Conservation (phyloP, 2,888 invertebrate species). For the Argynnis bischoffii region DNA sequence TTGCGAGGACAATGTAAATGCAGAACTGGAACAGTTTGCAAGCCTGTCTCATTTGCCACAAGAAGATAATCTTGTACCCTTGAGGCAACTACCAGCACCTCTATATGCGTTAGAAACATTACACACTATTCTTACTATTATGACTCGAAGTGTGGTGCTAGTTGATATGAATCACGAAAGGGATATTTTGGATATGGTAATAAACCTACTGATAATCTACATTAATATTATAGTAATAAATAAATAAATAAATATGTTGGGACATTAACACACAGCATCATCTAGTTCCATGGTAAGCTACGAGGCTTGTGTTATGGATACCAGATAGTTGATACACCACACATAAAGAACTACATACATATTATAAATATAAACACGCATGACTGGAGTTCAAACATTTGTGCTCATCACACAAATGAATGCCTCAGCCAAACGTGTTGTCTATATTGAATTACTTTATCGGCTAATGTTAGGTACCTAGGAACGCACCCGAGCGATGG, state of each 20-base stretch:
- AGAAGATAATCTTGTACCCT: conserved; percentile 57
- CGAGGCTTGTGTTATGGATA: no score
- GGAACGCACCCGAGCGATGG: no score
- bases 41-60: conserved; percentile 42
- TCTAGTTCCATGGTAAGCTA: no score
- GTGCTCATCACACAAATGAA: no score
- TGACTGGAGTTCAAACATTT: no score
- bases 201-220: background rate
- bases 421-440: no score
- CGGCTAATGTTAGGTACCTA: no score
- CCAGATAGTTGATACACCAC: no score
- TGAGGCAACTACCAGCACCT: conserved; percentile 70
- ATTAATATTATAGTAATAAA: background rate
- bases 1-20: conserved; percentile 53
- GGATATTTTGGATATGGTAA: conserved; percentile 61
- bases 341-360: no score
- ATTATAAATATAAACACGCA: no score
- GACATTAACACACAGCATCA: no score
- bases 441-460: no score
- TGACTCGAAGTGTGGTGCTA: conserved; percentile 59
- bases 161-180: conserved; percentile 48
- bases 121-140: conserved; percentile 57
- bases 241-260: background rate
- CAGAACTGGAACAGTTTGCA: conserved; percentile 61
- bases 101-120: conserved; percentile 66